Percentiles rank a stretch among this genome's conserved stretches.
Conservation (phyloP, 2,888 invertebrate species). For the Drosophila siamana region DNA sequence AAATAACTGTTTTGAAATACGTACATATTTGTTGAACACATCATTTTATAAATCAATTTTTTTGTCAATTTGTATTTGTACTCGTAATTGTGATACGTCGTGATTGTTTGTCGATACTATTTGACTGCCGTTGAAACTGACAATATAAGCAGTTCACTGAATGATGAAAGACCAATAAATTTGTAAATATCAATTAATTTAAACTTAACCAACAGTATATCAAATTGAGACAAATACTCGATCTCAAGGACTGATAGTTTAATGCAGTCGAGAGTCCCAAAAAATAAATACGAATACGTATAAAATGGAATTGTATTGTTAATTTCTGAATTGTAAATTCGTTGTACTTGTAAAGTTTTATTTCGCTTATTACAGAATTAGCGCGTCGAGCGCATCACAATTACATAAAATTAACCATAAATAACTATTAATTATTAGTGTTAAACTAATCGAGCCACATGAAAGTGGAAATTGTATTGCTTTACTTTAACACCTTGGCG, state of each 20-base stretch:
- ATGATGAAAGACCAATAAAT: slow-evolving; percentile 26
- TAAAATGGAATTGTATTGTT: slow-evolving; percentile 4
- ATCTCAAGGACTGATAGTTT: neutral
- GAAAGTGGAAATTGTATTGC: neutral
- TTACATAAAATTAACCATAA: slow-evolving; percentile 43
- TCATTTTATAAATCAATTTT: slow-evolving; percentile 1
- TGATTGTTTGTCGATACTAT: slow-evolving; percentile 20
- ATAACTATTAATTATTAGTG: slow-evolving; percentile 26
- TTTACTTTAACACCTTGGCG: slow-evolving; percentile 75
- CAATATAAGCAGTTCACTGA: slow-evolving; percentile 10
- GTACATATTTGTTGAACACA: neutral
- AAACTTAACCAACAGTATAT: neutral
- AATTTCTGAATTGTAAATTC: slow-evolving; percentile 24
- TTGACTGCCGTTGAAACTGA: slow-evolving; percentile 33
- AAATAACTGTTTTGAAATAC: slow-evolving; percentile 5
- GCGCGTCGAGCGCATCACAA: slow-evolving; percentile 33
- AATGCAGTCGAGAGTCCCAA: neutral
- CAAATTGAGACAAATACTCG: neutral
- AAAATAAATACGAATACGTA: slow-evolving; percentile 7
- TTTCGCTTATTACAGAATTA: slow-evolving; percentile 33
- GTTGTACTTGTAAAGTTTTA: slow-evolving; percentile 43
- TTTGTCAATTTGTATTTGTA: slow-evolving; percentile 4
- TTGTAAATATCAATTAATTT: slow-evolving; percentile 25
- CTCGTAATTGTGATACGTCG: slow-evolving; percentile 30
- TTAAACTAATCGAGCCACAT: slow-evolving; percentile 17